phyloP scores from a whole-genome alignment of 2,888 invertebrate genomes.

The Acronicta aceris region DNA sequence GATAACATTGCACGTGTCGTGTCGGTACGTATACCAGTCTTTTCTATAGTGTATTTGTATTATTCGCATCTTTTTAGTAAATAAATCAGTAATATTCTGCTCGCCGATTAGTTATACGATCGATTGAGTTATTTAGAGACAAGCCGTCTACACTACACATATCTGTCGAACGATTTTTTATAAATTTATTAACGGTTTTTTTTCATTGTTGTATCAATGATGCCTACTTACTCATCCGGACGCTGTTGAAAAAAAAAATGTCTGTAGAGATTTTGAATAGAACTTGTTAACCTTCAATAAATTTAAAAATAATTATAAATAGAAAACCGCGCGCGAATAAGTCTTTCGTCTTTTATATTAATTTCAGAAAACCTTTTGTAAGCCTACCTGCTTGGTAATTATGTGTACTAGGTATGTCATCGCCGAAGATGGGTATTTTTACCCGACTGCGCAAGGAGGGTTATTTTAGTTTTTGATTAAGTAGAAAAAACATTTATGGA shows the following conservation, averaged over 20 bases:
- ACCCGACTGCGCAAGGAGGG: too few species aligned
- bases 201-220: slow-evolving; percentile 53
- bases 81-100: slow-evolving; percentile 1
- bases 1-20: slow-evolving; percentile 47
- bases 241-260: slow-evolving; percentile 34
- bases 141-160: not conserved
- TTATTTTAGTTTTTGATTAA: too few species aligned
- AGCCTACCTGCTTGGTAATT: too few species aligned
- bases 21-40: slow-evolving; percentile 40
- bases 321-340: too few species aligned
- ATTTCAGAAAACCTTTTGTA: too few species aligned
- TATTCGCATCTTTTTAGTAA: slow-evolving; percentile 19
- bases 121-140: slow-evolving; percentile 1
- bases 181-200: slow-evolving; percentile 53
- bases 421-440: too few species aligned
- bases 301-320: too few species aligned
- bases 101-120: not conserved
- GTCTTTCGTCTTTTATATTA: too few species aligned
- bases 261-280: not conserved
- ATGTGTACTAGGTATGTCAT: too few species aligned
- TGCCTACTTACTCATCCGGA: slow-evolving; percentile 31
- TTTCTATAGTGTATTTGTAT: slow-evolving; percentile 29
- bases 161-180: slow-evolving; percentile 12
- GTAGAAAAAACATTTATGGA: too few species aligned
- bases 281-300: too few species aligned